Evolutionary conservation across 2,797 vertebrate genomes (phyloP).

Genomic region (Mus minutoides): DNA sequence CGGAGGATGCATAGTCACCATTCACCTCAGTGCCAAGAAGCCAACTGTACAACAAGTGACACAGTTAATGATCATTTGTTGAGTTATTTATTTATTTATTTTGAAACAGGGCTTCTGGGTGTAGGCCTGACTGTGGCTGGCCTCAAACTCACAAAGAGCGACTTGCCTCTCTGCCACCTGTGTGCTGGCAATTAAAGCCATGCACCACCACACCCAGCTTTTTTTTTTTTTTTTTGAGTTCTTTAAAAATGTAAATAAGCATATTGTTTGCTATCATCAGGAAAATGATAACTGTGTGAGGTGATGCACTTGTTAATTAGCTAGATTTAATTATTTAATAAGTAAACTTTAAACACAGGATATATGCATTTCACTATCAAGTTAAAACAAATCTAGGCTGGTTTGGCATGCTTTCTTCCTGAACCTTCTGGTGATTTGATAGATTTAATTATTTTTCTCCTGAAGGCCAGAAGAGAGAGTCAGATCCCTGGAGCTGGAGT

Average conservation of each 20-base stretch:
- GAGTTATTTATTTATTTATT: too few relatives aligned
- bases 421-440: conserved; percentile 9
- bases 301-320: background rate
- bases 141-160: background rate
- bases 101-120: background rate
- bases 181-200: background rate
- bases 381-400: background rate
- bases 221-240: background rate
- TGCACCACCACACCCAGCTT: background rate
- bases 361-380: background rate
- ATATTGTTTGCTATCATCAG: background rate
- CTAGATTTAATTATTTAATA: background rate
- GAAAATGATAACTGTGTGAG: background rate
- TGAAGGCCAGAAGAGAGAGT: background rate
- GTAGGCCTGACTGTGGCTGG: background rate
- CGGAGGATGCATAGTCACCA: background rate
- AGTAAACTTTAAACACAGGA: background rate
- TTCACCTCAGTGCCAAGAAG: background rate
- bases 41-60: background rate
- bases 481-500: background rate
- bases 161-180: background rate
- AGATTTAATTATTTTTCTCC: background rate
- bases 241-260: background rate
- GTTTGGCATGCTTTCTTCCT: background rate
- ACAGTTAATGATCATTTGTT: background rate